phyloP scores from a whole-genome alignment of 2,113 vertebrate species.

The Cranoglanis bouderius region DNA sequence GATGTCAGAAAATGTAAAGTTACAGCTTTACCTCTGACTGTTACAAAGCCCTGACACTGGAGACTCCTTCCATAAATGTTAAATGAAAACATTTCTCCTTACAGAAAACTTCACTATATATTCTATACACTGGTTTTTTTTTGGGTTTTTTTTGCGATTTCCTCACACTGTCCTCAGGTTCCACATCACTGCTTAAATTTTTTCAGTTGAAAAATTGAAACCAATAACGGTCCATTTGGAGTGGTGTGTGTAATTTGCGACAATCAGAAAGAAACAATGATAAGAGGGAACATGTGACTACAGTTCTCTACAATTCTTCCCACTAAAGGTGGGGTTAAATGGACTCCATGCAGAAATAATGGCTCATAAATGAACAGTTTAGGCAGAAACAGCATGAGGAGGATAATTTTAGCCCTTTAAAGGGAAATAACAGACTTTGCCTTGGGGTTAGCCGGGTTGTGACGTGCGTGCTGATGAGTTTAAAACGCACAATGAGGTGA shows the following conservation, averaged over 20 bases:
- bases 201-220: not conserved
- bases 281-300: not conserved
- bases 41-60: not conserved
- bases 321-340: not conserved
- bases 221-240: not conserved
- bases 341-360: not conserved
- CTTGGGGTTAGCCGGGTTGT: not conserved
- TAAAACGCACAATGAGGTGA: not conserved
- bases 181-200: not conserved
- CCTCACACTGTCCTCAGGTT: not conserved
- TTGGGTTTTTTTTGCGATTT: not conserved
- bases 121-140: not conserved
- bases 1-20: too few species aligned
- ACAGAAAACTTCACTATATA: not conserved
- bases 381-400: not conserved
- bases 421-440: not conserved
- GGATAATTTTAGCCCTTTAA: not conserved
- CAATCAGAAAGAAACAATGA: conserved; percentile 5
- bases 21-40: not conserved
- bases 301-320: not conserved
- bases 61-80: not conserved
- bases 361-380: not conserved
- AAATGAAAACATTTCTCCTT: not conserved
- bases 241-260: not conserved
- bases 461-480: not conserved